phyloP scores from a whole-genome alignment of 2,888 invertebrate genomes.

The Caenorhabditis becei region DNA sequence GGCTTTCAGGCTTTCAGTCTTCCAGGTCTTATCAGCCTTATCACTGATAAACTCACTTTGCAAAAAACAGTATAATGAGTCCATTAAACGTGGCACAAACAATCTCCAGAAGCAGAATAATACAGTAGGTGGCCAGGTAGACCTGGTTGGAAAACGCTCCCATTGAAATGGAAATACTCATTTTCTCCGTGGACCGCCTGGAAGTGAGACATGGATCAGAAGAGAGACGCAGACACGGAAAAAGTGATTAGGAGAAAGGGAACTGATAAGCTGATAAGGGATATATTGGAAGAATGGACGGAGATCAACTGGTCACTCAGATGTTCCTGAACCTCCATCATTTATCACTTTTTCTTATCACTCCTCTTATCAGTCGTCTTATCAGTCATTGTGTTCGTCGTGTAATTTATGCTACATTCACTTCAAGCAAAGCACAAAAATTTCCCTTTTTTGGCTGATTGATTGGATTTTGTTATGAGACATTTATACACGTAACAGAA shows the following conservation, averaged over 20 bases:
- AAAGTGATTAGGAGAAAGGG: not conserved
- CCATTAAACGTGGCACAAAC: conserved; percentile 34
- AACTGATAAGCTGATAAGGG: not conserved
- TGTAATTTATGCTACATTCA: not conserved
- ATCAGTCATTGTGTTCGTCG: not conserved
- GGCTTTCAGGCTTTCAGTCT: no score
- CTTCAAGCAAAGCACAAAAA: no score
- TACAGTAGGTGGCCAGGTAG: conserved; percentile 44
- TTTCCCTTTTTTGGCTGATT: not conserved
- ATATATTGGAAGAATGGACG: not conserved
- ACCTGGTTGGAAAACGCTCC: conserved; percentile 46
- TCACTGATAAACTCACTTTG: conserved; percentile 20
- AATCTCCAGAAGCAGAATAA: conserved; percentile 38
- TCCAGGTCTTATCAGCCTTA: no score
- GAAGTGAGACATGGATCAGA: not conserved
- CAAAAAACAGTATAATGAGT: conserved; percentile 38
- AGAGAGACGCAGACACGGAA: not conserved
- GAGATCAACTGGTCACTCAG: not conserved
- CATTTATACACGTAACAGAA: not conserved
- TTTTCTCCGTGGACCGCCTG: not conserved
- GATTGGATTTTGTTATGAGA: not conserved
- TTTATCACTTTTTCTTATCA: not conserved
- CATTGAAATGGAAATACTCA: conserved; percentile 9
- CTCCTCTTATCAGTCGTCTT: not conserved
- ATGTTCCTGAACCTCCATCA: not conserved